A percentile compares a stretch with the other conserved stretches of the same genome.
Evolutionary conservation across 2,797 vertebrate species (phyloP).

Genomic region (Chrosomus eos): DNA sequence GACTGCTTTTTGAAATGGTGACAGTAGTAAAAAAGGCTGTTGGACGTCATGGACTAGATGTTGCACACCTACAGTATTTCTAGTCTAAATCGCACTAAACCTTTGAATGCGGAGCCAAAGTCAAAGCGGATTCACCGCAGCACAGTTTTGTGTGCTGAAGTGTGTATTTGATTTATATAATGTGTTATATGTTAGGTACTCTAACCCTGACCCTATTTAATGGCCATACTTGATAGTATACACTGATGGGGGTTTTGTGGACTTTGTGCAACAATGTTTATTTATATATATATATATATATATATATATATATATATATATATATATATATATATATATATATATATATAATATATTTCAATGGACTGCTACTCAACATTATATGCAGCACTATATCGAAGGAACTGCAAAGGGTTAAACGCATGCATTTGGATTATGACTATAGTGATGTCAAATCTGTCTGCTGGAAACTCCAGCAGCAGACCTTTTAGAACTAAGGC

Average conservation of each 20-base stretch:
- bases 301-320: too few species aligned
- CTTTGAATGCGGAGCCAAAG: not conserved
- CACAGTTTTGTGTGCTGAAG: not conserved
- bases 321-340: too few species aligned
- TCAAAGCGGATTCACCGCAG: not conserved
- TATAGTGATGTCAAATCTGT: too few species aligned
- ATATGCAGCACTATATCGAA: not conserved
- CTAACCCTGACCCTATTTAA: not conserved
- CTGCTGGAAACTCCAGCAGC: not conserved
- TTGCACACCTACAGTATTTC: not conserved
- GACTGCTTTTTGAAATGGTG: not conserved
- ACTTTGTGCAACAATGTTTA: not conserved
- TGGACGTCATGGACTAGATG: not conserved
- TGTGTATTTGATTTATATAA: not conserved
- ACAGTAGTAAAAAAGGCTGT: not conserved
- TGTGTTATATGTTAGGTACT: not conserved
- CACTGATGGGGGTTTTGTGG: not conserved
- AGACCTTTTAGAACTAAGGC: not conserved
- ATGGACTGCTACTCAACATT: not conserved
- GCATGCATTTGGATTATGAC: not conserved
- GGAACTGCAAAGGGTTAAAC: not conserved
- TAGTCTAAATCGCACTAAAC: not conserved
- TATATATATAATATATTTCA: not conserved
- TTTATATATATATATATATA: too few species aligned
- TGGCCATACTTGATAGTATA: not conserved